Percentiles rank a stretch among this genome's conserved stretches.
These are phyloP conservation scores for Cydia pomonella DNA, from an alignment of 1,140 invertebrate species.

Conservation along the genomic window DNA sequence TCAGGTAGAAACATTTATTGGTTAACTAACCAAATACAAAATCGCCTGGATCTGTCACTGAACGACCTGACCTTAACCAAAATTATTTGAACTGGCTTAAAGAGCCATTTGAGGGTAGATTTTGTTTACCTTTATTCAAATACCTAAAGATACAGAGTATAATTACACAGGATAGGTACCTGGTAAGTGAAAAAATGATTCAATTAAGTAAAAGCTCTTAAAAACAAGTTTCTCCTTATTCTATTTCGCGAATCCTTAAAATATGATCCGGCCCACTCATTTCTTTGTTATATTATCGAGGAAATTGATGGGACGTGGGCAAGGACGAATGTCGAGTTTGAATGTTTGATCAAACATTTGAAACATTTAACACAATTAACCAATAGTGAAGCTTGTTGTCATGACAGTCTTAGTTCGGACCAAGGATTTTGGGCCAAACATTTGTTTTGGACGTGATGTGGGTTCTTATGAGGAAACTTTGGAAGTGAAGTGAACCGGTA, in stretches of 20 bases:
- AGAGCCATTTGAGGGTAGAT: too few relatives aligned
- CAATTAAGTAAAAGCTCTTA: background rate
- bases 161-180: too few relatives aligned
- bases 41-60: too few relatives aligned
- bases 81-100: too few relatives aligned
- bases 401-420: background rate
- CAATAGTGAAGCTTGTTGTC: background rate
- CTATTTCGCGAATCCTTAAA: constrained; percentile 19
- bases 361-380: background rate
- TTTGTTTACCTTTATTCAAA: too few relatives aligned
- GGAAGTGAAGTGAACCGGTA: background rate
- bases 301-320: constrained; percentile 30
- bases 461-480: background rate
- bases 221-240: background rate
- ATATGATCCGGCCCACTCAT: background rate
- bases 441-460: background rate
- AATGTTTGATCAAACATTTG: constrained; percentile 5
- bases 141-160: too few relatives aligned
- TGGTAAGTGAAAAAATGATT: background rate
- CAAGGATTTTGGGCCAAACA: background rate
- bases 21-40: too few relatives aligned
- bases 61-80: too few relatives aligned
- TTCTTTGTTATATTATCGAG: constrained; percentile 22
- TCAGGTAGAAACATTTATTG: too few relatives aligned
- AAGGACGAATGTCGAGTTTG: constrained; percentile 13